These are phyloP conservation scores for Ridgeia piscesae DNA, from an alignment of 1,140 invertebrate genomes.

Conservation along the genomic window DNA sequence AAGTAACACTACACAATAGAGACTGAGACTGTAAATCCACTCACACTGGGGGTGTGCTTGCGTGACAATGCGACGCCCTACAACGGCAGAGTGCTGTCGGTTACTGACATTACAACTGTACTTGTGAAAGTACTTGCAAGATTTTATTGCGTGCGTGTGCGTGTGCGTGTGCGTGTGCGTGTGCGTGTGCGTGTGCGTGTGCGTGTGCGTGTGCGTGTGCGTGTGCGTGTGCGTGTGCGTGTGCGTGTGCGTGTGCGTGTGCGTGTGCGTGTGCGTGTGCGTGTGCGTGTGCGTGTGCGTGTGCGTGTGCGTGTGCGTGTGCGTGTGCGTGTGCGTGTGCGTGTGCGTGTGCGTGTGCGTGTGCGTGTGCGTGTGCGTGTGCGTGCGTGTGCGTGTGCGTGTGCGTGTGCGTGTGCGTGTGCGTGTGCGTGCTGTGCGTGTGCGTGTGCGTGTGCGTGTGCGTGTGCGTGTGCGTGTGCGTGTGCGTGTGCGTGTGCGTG, in stretches of 20 bases:
- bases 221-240: not conserved
- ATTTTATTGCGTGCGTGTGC: not conserved
- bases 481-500: too few relatives aligned
- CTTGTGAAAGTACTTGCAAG: too few relatives aligned
- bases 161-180: not conserved
- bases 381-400: too few relatives aligned
- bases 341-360: too few relatives aligned
- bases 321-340: too few relatives aligned
- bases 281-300: not conserved
- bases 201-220: not conserved
- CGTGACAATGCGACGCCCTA: not conserved
- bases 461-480: too few relatives aligned
- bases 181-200: not conserved
- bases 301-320: not conserved
- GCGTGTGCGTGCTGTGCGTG: too few relatives aligned
- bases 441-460: too few relatives aligned
- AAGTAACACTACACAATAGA: not conserved
- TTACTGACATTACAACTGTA: not conserved
- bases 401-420: too few relatives aligned
- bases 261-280: not conserved
- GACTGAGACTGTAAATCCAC: not conserved
- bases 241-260: not conserved
- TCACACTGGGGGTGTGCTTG: not conserved
- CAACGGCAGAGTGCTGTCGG: not conserved
- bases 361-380: too few relatives aligned